Base-by-base conservation (phyloP, 2,113 vertebrate genomes). In the Salvelinus fontinalis region DNA sequence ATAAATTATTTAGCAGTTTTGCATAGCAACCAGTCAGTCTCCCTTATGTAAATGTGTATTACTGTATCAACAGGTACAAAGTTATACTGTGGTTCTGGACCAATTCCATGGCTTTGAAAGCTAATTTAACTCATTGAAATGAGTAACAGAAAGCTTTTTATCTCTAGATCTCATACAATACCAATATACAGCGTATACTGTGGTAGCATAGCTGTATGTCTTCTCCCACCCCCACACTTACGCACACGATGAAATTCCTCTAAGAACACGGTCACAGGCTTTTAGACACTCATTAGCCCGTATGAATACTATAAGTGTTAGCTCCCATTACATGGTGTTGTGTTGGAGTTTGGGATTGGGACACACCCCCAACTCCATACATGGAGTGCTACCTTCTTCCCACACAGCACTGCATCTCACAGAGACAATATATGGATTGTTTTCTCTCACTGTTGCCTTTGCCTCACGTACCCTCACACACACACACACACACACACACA, bases 281-380 rank as follows among this genome's bases (percentile, higher is more conserved):
- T 91, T 92, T 91, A 92, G 91, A 90, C 88, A 88, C 91, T 93
- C 92, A 93, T 93, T 93, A 93, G 87, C 85, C 48, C 85, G 68
- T 84, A 64, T 89, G 90, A 88, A 91, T 92, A 93, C 91, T 92
- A 93, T 93, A 92, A 93, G 92, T 91, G 92, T 89, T 91, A 90
- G 86, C 90, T 90, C 88, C 87, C 86, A 92, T 93, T 93, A 89
- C 91, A 92, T 88, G 92, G 87, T 91, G 84, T 81, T 9, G 81
- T 73, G 77, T 31, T 81, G 86, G 91, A 92, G 86, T 86, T 91
- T 89, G 90, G 83, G 88, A 92, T 91, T 92, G 89, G 89, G 90
- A 90, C 31, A 88, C 79, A 2, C 69, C 73, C 89, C 90, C 90
- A 91, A 92, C 90, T 91, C 75, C 83, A 81, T 84, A 90, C 84